A percentile compares a stretch with the other conserved stretches of the same genome.
phyloP scores from a whole-genome alignment of 2,113 vertebrate species.

The Setophaga petechia region DNA sequence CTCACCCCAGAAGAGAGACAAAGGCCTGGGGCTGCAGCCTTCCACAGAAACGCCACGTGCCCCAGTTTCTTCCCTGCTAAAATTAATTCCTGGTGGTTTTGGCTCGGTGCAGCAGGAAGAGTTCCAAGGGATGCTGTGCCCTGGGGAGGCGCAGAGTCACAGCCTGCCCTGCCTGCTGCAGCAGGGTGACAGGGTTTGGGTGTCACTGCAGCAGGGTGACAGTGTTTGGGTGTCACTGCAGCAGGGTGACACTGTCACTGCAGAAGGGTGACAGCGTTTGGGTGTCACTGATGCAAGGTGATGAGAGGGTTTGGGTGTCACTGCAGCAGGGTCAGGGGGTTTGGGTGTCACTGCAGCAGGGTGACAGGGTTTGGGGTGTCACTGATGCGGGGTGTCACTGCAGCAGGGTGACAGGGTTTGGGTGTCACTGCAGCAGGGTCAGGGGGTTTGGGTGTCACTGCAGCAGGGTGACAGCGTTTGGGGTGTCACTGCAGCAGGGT shows the following conservation, averaged over 20 bases:
- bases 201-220: not conserved
- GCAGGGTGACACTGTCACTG: not conserved
- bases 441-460: not conserved
- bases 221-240: not conserved
- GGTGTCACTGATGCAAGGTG: too few species aligned
- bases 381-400: not conserved
- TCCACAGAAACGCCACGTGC: not conserved
- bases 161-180: not conserved
- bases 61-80: not conserved
- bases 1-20: not conserved
- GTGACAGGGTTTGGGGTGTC: not conserved
- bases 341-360: not conserved
- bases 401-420: not conserved
- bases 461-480: not conserved
- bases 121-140: not conserved
- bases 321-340: not conserved
- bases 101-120: not conserved
- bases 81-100: constrained; percentile 14
- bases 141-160: not conserved
- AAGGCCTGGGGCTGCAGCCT: not conserved
- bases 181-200: not conserved
- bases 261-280: too few species aligned
- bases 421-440: too few species aligned
- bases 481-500: too few species aligned
- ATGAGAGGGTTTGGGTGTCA: too few species aligned